Evolutionary conservation across 2,888 invertebrate genomes (phyloP).

Genomic region (Hymenopus coronatus): DNA sequence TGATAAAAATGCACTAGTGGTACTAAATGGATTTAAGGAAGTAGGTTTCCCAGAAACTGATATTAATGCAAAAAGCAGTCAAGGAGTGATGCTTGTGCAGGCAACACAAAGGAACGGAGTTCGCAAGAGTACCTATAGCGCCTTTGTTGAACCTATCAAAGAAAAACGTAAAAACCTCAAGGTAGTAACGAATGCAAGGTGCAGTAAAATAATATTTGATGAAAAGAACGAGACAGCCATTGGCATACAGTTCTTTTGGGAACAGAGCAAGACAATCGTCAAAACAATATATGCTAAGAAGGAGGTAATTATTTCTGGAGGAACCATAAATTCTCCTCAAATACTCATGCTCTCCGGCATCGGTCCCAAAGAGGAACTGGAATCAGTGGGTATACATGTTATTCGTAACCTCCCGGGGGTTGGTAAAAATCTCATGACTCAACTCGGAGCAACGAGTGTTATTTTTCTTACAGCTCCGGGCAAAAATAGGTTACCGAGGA

Average conservation of each 20-base stretch:
- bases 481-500: neutral
- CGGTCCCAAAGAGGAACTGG: neutral
- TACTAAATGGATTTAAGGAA: neutral
- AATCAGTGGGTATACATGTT: constrained; percentile 35
- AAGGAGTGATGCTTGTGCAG: neutral
- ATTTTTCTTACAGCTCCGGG: neutral
- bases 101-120: neutral
- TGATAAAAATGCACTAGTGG: neutral
- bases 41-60: neutral
- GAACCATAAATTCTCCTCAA: constrained; percentile 45
- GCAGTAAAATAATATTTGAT: neutral
- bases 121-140: neutral
- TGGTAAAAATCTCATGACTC: constrained; percentile 63
- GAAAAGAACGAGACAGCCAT: neutral
- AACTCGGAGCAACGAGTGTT: neutral
- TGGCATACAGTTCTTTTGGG: neutral
- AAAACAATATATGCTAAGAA: neutral
- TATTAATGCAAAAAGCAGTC: neutral
- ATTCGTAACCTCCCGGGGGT: constrained; percentile 47
- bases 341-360: constrained; percentile 50
- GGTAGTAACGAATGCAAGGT: neutral
- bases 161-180: neutral
- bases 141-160: neutral
- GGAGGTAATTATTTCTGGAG: neutral
- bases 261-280: neutral